Conservation (phyloP, 2,113 vertebrate genomes). For the Himantopus leucocephalus region DNA sequence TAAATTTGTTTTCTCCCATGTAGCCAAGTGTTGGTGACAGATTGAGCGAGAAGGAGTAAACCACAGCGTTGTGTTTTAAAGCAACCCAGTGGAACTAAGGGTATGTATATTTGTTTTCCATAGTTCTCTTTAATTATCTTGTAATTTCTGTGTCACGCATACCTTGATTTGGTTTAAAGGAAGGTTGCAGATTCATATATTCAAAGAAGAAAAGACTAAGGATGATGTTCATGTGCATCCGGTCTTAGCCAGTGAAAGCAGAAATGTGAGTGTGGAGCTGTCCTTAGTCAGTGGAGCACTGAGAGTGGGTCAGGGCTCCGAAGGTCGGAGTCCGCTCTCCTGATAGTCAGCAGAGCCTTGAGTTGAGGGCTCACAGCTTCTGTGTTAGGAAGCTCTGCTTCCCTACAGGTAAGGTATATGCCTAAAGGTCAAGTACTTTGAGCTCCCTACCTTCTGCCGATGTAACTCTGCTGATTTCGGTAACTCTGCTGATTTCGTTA, state of each 20-base stretch:
- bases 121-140: background rate
- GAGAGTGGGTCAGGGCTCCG: background rate
- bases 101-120: background rate
- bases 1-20: background rate
- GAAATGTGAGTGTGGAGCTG: background rate
- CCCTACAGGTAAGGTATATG: background rate
- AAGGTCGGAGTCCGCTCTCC: background rate
- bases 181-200: background rate
- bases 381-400: background rate
- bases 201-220: background rate
- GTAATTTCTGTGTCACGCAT: background rate
- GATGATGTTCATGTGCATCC: background rate
- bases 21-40: background rate
- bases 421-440: background rate
- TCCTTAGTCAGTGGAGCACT: background rate
- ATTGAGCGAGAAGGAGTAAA: background rate
- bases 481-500: background rate
- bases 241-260: background rate
- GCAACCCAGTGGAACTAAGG: background rate
- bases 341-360: background rate
- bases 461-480: background rate
- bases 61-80: background rate
- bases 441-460: background rate
- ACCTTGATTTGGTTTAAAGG: background rate
- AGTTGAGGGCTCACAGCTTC: background rate